Evolutionary conservation across 2,797 vertebrate genomes (phyloP).

Genomic region (Lagorchestes hirsutus): DNA sequence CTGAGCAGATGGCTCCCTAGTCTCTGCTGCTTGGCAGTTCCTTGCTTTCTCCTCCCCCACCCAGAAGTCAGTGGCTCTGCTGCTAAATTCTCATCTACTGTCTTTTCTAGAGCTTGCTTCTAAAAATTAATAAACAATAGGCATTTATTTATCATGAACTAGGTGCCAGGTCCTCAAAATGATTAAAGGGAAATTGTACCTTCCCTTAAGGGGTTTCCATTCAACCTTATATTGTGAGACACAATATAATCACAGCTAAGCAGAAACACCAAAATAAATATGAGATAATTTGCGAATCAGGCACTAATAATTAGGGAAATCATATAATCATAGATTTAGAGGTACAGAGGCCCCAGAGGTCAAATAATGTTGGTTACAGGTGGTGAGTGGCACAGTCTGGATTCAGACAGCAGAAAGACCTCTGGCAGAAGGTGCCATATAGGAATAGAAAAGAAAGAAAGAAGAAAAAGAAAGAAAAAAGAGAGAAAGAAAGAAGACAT

Average conservation of each 20-base stretch:
- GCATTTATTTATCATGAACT: not conserved
- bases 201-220: not conserved
- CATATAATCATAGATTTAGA: not conserved
- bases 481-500: fast-evolving
- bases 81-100: not conserved
- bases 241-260: not conserved
- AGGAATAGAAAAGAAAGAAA: not conserved
- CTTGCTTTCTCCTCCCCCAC: not conserved
- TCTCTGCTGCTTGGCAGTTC: not conserved
- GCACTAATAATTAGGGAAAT: not conserved
- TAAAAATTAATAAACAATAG: not conserved
- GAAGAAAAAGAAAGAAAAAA: not conserved
- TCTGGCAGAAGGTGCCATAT: not conserved
- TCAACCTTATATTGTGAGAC: not conserved
- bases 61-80: not conserved
- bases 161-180: not conserved
- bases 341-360: not conserved
- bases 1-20: not conserved
- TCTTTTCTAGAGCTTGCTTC: not conserved
- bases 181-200: not conserved
- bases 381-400: not conserved
- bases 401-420: not conserved
- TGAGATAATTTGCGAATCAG: not conserved
- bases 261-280: not conserved
- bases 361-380: not conserved